Conservation (phyloP, 2,888 invertebrate species). For the Leptopilina drosophilae region DNA sequence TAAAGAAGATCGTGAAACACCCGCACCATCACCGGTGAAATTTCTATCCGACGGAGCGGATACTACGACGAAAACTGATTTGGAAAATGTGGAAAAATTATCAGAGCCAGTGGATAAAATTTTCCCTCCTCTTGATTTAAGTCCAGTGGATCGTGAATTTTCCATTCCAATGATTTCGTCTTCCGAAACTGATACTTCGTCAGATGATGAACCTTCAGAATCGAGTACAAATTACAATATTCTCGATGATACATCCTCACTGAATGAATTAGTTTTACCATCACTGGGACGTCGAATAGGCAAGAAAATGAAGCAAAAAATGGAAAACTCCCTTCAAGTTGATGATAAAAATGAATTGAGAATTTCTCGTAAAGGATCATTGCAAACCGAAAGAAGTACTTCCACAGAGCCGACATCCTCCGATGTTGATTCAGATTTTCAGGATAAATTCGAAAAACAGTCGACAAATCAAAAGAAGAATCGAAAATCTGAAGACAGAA, state of each 20-base stretch:
- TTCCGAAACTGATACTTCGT: constrained; percentile 71
- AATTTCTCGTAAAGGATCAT: constrained; percentile 33
- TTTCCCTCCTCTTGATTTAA: not conserved
- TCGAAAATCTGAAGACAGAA: not conserved
- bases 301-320: constrained; percentile 21
- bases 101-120: constrained; percentile 17
- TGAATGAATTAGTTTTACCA: constrained; percentile 55
- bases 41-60: constrained; percentile 54
- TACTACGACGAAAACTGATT: constrained; percentile 42
- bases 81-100: constrained; percentile 42
- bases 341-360: not conserved
- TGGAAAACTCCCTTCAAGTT: constrained; percentile 48
- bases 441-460: constrained; percentile 21
- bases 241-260: constrained; percentile 64
- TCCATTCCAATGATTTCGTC: constrained; percentile 70
- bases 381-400: constrained; percentile 32
- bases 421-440: constrained; percentile 38
- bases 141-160: constrained; percentile 46
- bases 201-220: constrained; percentile 67
- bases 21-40: constrained; percentile 65
- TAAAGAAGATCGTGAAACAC: constrained; percentile 69
- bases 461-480: not conserved
- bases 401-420: constrained; percentile 45
- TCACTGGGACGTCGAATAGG: constrained; percentile 37
- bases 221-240: constrained; percentile 72